Base-by-base conservation (phyloP, 2,888 invertebrate species). In the Syritta pipiens region DNA sequence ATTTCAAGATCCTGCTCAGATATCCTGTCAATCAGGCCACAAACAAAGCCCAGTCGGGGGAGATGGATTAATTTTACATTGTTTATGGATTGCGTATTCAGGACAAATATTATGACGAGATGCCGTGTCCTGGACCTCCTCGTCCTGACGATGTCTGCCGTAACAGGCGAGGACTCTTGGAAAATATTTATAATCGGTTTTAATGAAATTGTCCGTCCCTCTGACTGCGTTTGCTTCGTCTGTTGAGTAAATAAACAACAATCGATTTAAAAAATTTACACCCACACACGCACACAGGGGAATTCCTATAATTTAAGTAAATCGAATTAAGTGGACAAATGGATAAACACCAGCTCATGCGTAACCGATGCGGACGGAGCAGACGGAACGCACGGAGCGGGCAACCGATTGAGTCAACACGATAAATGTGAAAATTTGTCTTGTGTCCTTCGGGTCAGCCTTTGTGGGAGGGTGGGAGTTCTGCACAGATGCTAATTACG, bases 1-100 rank as follows among this genome's bases (percentile, higher is more conserved):
- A 79, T 72, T 74, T 79, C 74, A 79, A 79, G 79, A 79, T 74
- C 74, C 74, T 55, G 28, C 46, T 62, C 74, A 67, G 79, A 74
- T 68, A 74, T 79, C 40, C 79, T 74, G 67, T 63, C 67, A 79
- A 79, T 79, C 74, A 32, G 60, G 62, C 48, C 14, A 69, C 75
- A 62, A 55, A 62, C 76, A 68, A 49, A 46, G 24, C 44, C 17
- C 12, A 17, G 37, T 17, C 9, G 3, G 37, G n/a, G 2, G 9
- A 17, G 9, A 20, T 26, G 65, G 53, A 77, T 77, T 77, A 71
- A 77, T 65, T 77, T 65, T 65, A 53, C 76, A 77, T 65, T 71
- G 63, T 77, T 71, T 77, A 60, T 53, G 40, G 59, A 72, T 72
- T 48, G n/a, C 32, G 32, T 55, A 60, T 71, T 40, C 59, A 48